Evolutionary conservation across 2,797 vertebrate genomes (phyloP), one percentile per base, ranked within the genome.

Genomic region (Novumbra hubbsi): DNA sequence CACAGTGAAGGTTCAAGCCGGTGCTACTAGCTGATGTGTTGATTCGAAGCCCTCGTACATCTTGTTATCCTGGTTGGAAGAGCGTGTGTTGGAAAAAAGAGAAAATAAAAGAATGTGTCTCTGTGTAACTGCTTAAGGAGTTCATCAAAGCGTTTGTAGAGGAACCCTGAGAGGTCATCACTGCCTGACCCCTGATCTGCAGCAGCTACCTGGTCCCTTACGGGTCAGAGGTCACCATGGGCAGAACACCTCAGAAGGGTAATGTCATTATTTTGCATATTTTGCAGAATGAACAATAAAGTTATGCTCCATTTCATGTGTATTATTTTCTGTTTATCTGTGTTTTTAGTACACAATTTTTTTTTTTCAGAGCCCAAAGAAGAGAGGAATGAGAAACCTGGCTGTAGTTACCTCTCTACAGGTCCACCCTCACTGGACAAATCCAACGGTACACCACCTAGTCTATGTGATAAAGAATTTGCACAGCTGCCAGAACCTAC

Each of bases 301-400:
- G 41, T 45, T 68, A 5, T 21, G 41, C 45, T 63, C 27, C 14
- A 21, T n/a, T 41, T 12, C 14, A 41, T 24, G 38, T 21, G 41
- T 41, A 48, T 38, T 38, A 2, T 38, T 38, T 38, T 38, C 34
- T 4, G 34, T 38, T 38, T 38, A 7, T 38, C 8, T 38, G 34
- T 38, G 34, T 38, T 38, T 38, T 38, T 75, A 70, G 81, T 81
- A 75, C 76, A 77, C 32, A 86, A 8, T 85, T 77, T 85, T 52
- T 91, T 88, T 89, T 90, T 93, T 92, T 81, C 92, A 98, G 96
- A 96, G 90, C 94, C 93, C 82, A 96, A 93, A 92, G 92, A 92
- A 87, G 87, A 90, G 87, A 93, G 92, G 91, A 94, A 95, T 88
- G 95, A 96, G 85, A 94, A 88, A 85, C 73, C 90, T 76, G 90